phyloP scores from a whole-genome alignment of 2,888 invertebrate species.

The Lepidocyrtinus sp. region DNA sequence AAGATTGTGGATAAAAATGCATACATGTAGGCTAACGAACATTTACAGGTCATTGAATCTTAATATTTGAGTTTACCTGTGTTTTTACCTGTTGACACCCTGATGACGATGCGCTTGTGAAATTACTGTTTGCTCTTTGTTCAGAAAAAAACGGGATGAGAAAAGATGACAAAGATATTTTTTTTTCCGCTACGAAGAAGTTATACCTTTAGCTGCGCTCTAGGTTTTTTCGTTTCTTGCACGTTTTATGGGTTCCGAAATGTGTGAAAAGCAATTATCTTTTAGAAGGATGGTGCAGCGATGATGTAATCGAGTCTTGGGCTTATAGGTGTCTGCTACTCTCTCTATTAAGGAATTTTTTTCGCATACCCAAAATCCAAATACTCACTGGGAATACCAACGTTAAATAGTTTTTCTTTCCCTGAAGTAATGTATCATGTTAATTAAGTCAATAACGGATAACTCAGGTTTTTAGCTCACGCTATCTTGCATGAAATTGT shows the following conservation, averaged over 20 bases:
- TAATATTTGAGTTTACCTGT: slow-evolving; percentile 38
- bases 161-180: background rate
- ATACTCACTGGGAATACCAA: too few species aligned
- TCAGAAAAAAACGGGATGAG: background rate
- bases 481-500: background rate
- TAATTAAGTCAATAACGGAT: slow-evolving; percentile 62
- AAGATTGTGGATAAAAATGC: too few species aligned
- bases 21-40: too few species aligned
- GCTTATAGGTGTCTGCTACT: too few species aligned
- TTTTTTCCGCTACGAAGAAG: background rate
- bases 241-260: slow-evolving; percentile 33
- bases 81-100: slow-evolving; percentile 51
- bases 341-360: too few species aligned
- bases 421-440: background rate
- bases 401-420: too few species aligned
- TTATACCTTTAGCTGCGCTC: too few species aligned
- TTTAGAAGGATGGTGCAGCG: background rate
- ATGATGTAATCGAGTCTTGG: background rate
- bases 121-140: background rate
- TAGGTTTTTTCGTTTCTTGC: too few species aligned
- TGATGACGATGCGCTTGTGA: slow-evolving; percentile 19
- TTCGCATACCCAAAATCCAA: too few species aligned
- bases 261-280: slow-evolving; percentile 42
- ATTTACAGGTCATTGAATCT: slow-evolving; percentile 8
- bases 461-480: slow-evolving; percentile 30